A percentile compares a stretch with the other conserved stretches of the same genome.
Conservation (phyloP, 35 echinoderm and acorn worm genomes). For the Diadema setosum region DNA sequence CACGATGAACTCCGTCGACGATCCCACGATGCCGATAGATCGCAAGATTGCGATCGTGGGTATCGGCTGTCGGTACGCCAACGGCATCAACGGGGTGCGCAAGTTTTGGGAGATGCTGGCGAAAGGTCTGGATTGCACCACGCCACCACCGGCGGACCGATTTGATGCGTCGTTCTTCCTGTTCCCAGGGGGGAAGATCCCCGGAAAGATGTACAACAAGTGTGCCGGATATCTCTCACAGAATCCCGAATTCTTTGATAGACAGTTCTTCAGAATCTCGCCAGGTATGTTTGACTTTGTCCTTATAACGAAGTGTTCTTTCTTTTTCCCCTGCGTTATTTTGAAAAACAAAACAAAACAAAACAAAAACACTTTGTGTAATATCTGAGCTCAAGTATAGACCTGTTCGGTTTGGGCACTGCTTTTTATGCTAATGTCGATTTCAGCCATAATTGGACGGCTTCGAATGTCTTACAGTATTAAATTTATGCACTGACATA, state of each 20-base stretch:
- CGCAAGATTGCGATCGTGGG: constrained; percentile 89
- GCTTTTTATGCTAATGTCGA: too few relatives aligned
- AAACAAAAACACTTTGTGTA: not conserved
- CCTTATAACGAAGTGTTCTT: not conserved
- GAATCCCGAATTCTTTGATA: constrained; percentile 77
- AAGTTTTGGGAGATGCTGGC: constrained; percentile 97
- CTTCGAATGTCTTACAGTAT: too few relatives aligned
- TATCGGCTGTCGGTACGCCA: constrained; percentile 96
- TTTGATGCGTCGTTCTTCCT: constrained; percentile 88
- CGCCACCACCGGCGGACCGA: constrained; percentile 71
- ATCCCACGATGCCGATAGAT: constrained; percentile 60
- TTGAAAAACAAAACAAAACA: not conserved
- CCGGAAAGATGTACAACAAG: constrained; percentile 95
- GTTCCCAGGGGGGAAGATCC: constrained; percentile 81
- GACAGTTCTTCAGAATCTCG: constrained; percentile 98
- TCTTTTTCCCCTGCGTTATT: not conserved
- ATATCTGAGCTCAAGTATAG: not conserved
- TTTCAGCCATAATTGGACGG: not conserved
- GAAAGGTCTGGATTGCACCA: constrained; percentile 78
- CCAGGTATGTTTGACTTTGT: constrained; percentile 78
- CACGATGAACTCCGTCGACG: constrained; percentile 29
- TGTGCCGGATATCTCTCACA: constrained; percentile 69
- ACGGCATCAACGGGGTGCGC: constrained; percentile 64
- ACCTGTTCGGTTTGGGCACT: not conserved
- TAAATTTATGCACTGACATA: too few relatives aligned